phyloP scores from a whole-genome alignment of 2,113 vertebrate genomes.

The Mohoua ochrocephala region DNA sequence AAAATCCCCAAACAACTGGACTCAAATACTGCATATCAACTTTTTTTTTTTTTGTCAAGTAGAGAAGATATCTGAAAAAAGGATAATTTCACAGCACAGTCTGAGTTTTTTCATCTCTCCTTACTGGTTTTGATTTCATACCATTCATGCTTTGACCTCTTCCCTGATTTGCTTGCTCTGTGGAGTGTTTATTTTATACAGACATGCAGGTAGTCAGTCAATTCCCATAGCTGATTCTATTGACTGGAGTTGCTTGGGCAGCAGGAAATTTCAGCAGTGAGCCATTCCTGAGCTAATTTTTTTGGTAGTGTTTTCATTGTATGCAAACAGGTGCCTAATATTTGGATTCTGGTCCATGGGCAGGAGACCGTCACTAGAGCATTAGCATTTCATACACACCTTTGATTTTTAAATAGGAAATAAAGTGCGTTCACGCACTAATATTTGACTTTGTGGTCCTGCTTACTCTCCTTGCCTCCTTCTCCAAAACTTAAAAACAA shows the following conservation, averaged over 20 bases:
- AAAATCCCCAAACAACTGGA: neutral
- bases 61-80: neutral
- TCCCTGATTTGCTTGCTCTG: neutral
- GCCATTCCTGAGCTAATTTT: neutral
- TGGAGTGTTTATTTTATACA: neutral
- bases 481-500: neutral
- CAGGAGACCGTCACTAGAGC: neutral
- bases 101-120: neutral
- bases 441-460: neutral
- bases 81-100: neutral
- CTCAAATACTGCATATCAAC: neutral
- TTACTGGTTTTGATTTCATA: neutral
- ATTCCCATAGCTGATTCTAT: neutral
- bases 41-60: neutral
- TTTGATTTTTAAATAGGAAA: neutral
- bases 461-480: neutral
- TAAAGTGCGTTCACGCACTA: neutral
- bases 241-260: neutral
- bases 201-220: neutral
- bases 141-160: neutral
- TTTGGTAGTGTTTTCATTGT: neutral
- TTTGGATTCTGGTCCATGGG: neutral
- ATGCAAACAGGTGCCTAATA: neutral
- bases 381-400: neutral
- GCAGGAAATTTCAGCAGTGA: neutral